Conservation (phyloP, 2,113 vertebrate genomes). For the Passer montanus region DNA sequence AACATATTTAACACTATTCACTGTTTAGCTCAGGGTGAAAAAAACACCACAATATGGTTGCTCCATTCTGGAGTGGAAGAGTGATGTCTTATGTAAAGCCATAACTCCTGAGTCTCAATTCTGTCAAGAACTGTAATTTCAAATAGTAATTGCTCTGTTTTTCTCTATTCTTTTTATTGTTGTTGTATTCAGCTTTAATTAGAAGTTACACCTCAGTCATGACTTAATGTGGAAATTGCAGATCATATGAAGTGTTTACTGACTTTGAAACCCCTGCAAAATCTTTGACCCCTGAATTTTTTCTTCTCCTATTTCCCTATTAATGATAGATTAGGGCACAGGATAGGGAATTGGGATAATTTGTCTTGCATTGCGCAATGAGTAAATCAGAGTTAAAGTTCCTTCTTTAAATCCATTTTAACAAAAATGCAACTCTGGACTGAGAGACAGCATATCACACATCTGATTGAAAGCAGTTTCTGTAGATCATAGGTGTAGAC, state of each 20-base stretch:
- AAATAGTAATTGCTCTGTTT: background rate
- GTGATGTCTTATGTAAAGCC: background rate
- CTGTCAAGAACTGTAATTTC: background rate
- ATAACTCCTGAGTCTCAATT: background rate
- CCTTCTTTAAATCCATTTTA: background rate
- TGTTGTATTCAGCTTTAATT: background rate
- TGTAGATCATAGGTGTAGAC: background rate
- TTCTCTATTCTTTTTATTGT: background rate
- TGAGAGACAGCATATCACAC: background rate
- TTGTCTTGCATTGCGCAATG: background rate
- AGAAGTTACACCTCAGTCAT: background rate
- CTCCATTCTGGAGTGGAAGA: background rate
- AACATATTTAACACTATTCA: background rate
- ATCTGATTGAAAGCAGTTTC: background rate
- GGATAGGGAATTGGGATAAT: background rate
- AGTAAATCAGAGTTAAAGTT: background rate
- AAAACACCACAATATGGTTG: accelerated
- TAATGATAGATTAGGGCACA: background rate
- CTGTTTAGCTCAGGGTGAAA: background rate
- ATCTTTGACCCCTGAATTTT: background rate
- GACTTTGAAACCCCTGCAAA: background rate
- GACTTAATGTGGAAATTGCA: background rate
- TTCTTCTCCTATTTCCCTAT: background rate
- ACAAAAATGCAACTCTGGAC: background rate
- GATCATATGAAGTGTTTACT: background rate